These are phyloP conservation scores for Andricus curvator DNA, from an alignment of 2,888 invertebrate genomes.

Conservation along the genomic window DNA sequence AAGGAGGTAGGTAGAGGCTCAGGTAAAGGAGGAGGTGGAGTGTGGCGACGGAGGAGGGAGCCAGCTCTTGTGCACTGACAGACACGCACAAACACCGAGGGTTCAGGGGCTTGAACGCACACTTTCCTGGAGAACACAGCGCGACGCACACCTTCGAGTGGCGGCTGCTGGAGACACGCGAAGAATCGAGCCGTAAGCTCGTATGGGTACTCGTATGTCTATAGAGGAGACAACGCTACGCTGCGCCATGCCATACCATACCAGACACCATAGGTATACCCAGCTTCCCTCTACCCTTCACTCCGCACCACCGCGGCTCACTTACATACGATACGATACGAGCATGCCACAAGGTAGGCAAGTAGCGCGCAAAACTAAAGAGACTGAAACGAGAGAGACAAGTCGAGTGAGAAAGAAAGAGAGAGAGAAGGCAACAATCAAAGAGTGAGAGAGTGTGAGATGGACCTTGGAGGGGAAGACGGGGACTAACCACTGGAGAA, in stretches of 20 bases:
- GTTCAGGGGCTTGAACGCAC: slow-evolving; percentile 42
- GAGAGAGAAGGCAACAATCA: slow-evolving; percentile 36
- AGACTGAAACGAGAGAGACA: slow-evolving; percentile 64
- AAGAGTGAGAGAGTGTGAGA: slow-evolving; percentile 34
- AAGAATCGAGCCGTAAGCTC: slow-evolving; percentile 32
- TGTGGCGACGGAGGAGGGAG: slow-evolving; percentile 65
- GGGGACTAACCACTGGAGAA: slow-evolving; percentile 58
- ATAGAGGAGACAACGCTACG: slow-evolving; percentile 63
- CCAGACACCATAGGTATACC: slow-evolving; percentile 27
- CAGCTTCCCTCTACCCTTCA: slow-evolving; percentile 59
- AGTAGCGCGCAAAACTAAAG: slow-evolving; percentile 72
- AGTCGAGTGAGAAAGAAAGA: slow-evolving; percentile 55
- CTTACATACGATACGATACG: slow-evolving; percentile 69
- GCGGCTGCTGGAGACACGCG: slow-evolving; percentile 54
- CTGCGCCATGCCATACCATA: slow-evolving; percentile 48
- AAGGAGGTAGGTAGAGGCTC: slow-evolving; percentile 57
- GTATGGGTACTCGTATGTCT: slow-evolving; percentile 14
- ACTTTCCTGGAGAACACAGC: slow-evolving; percentile 7
- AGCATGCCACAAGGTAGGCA: slow-evolving; percentile 69
- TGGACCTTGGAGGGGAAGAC: slow-evolving; percentile 26
- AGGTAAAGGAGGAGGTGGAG: slow-evolving; percentile 69
- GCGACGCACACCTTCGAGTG: slow-evolving; percentile 43
- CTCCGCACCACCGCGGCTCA: slow-evolving; percentile 64
- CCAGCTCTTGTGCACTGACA: slow-evolving; percentile 66
- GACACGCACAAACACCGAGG: slow-evolving; percentile 53